Evolutionary conservation across 1,140 invertebrate genomes (phyloP).

Genomic region (Nasonia vitripennis): DNA sequence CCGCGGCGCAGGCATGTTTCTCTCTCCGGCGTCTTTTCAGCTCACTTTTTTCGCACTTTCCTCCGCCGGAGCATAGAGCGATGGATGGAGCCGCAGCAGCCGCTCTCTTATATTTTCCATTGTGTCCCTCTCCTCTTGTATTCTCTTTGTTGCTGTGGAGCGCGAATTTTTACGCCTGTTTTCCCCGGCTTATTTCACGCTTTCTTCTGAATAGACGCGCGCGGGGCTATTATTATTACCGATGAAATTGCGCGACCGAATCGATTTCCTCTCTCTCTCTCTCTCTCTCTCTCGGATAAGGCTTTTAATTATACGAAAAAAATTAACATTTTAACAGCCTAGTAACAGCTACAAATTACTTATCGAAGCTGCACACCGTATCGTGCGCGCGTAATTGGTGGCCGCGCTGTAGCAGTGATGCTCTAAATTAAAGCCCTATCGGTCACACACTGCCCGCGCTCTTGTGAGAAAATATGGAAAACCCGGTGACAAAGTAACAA

Average conservation of each 20-base stretch:
- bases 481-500: neutral
- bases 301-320: neutral
- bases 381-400: neutral
- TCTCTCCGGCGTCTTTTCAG: neutral
- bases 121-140: conserved; percentile 12
- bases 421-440: neutral
- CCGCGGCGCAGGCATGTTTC: neutral
- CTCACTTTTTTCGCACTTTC: conserved; percentile 37
- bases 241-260: neutral
- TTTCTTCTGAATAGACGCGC: conserved; percentile 14
- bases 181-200: neutral
- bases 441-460: too few relatives aligned
- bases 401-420: neutral
- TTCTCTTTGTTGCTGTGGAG: conserved; percentile 38
- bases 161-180: conserved; percentile 10
- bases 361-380: neutral
- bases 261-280: neutral
- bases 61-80: neutral
- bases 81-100: neutral
- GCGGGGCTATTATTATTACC: conserved; percentile 1
- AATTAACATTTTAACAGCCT: neutral
- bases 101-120: neutral
- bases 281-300: neutral
- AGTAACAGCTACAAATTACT: neutral
- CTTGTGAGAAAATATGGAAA: too few relatives aligned